Evolutionary conservation across 2,888 invertebrate genomes (phyloP), one percentile per base, ranked within the genome.

Genomic region (Venusia cambrica): DNA sequence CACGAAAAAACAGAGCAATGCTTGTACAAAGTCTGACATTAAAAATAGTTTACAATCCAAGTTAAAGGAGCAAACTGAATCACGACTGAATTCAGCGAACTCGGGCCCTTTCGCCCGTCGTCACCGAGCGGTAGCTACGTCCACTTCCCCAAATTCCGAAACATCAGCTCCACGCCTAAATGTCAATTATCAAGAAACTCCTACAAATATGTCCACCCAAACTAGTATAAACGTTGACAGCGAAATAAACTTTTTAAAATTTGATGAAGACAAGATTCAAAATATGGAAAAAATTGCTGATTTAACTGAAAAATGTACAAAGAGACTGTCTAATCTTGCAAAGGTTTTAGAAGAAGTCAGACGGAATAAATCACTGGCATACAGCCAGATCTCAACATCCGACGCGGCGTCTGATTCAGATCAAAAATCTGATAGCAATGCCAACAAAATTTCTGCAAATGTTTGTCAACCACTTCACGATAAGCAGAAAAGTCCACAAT

Each of bases 231-330:
- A 66, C 24, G 53, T 62, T 29, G 73, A 73, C 18, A 51, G 56
- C 24, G 80, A 84, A 51, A 54, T 61, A 1, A 73, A 80, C 48
- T 73, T 71, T 30, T 71, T 81, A 53, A 76, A 73, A 57, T 32
- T 79, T 37, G 85, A 77, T 12, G 81, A 84, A 61, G 68, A 74
- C 26, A 84, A 85, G 64, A 62, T 84, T 26, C 75, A 84, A 45
- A 85, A 85, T 46, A 87, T 85, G 76, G 85, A 85, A 51, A 85
- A 84, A 66, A 84, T 87, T 27, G 85, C 87, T 6, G 76, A 81
- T 45, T 62, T 85, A 10, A 87, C 87, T 3, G 84, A 87, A 54
- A 81, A 79, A 58, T 87, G 87, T 50, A 83, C 84, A 2, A 70
- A 78, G 54, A 65, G 85, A n/a, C 63, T 88, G 20, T 83, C 81